Conservation (phyloP, 2,113 vertebrate genomes). For the Pseudorhombus dupliciocellatus region DNA sequence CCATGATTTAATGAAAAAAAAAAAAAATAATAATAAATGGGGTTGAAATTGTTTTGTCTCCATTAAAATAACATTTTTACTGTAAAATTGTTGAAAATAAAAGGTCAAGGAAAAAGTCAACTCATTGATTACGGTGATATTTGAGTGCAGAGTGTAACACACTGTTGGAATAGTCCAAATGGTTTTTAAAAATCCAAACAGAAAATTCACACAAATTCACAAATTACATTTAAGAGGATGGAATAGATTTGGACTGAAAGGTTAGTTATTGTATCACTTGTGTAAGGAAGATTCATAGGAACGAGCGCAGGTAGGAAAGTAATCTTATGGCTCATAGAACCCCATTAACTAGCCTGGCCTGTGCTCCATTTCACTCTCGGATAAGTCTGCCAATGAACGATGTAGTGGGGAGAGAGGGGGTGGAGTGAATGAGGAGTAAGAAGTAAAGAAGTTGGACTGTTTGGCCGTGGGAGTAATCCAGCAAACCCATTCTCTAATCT, state of each 20-base stretch:
- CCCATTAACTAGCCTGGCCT: slow-evolving; percentile 74
- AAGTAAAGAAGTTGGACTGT: slow-evolving; percentile 22
- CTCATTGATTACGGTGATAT: too few relatives aligned
- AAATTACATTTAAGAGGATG: neutral
- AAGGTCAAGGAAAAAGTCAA: too few relatives aligned
- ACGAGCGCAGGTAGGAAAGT: slow-evolving; percentile 72
- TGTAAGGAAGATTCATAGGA: slow-evolving; percentile 74
- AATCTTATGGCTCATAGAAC: slow-evolving; percentile 79
- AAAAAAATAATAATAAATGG: too few relatives aligned
- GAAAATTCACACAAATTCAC: neutral
- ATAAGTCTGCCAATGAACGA: slow-evolving; percentile 74
- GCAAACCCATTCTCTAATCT: slow-evolving; percentile 42
- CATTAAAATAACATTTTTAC: too few relatives aligned
- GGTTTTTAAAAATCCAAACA: too few relatives aligned
- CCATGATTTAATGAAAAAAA: too few relatives aligned
- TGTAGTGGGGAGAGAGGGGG: slow-evolving; percentile 47
- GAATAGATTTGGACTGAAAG: neutral
- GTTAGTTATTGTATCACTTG: slow-evolving; percentile 61
- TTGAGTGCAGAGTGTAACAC: too few relatives aligned
- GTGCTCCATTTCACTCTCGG: slow-evolving; percentile 77
- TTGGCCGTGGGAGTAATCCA: slow-evolving; percentile 16
- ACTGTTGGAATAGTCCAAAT: too few relatives aligned
- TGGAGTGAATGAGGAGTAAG: slow-evolving; percentile 19
- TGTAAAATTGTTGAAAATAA: too few relatives aligned
- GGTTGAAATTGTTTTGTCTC: too few relatives aligned